Base-by-base conservation (phyloP, 1,140 invertebrate genomes). In the Nixonia krombeini region DNA sequence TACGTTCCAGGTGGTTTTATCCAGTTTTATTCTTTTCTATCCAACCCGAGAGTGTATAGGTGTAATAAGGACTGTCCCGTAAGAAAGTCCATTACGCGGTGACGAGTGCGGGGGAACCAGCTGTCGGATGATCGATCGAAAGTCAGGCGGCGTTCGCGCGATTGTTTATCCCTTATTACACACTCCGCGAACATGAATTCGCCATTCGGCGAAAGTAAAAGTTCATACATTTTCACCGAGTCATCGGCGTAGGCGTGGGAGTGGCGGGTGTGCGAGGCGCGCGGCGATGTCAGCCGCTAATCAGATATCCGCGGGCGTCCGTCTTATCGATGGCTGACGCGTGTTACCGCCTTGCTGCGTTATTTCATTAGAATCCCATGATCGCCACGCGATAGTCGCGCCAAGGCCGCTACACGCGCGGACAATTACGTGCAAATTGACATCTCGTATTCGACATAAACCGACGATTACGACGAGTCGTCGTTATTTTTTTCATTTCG, bases 181-280 rank as follows among this genome's bases (percentile, higher is more conserved):
- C 26, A 44, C 28, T n/a, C 40, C 16, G 17, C 17, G 46, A 37
- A 46, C 47, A 56, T 49, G 53, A 42, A 66, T 59, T 58, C 28
- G 44, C 50, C n/a, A 17, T 33, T 66, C 18, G 31, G 29, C 51
- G 52, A 67, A 67, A 67, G 64, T 67, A 67, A 67, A 67, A 67
- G 64, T 61, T 56, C 46, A 35, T 56, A 25, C 51, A 25, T 67
- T 67, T 67, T 51, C 56, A 56, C 56, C 42, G 56, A 67, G 64
- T 67, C 64, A 67, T 59, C 55, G 18, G 50, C 61, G 67, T 70
- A 42, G 67, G 67, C 50, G 67, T 65, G 61, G 47, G 67, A 70
- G 59, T 46, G 16, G 31, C 42, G 44, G 26, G 23, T 25, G 25
- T 33, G 41, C n/a, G 53, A 28, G 50, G 17, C 15, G 18, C 41